Conservation (phyloP, 1,140 invertebrate species). For the Drosophila ironensis region DNA sequence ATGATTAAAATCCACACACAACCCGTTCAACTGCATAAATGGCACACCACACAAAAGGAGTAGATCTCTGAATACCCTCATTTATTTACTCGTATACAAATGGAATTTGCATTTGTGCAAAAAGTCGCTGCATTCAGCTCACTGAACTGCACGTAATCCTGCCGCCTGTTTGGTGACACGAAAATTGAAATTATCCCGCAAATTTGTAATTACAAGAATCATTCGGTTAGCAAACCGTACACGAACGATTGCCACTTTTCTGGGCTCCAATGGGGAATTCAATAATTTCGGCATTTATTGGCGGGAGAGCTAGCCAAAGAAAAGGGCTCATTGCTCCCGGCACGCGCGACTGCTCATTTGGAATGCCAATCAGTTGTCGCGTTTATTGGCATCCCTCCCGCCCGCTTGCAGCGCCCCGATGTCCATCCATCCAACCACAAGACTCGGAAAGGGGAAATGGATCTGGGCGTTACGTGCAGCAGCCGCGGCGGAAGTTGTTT, state of each 20-base stretch:
- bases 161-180: slow-evolving; percentile 24
- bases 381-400: slow-evolving; percentile 54
- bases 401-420: background rate
- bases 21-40: slow-evolving; percentile 7
- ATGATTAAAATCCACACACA: slow-evolving; percentile 36
- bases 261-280: slow-evolving; percentile 37
- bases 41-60: background rate
- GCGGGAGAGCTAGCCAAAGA: slow-evolving; percentile 6
- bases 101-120: background rate
- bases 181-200: slow-evolving; percentile 48
- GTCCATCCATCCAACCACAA: background rate
- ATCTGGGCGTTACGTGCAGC: slow-evolving; percentile 50
- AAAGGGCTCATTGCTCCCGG: slow-evolving; percentile 35
- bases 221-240: slow-evolving; percentile 18
- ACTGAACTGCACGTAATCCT: slow-evolving; percentile 6
- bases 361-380: slow-evolving; percentile 70
- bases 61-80: slow-evolving; percentile 12
- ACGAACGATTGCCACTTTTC: background rate
- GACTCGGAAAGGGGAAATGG: slow-evolving; percentile 29
- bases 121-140: background rate
- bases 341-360: slow-evolving; percentile 55
- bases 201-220: slow-evolving; percentile 4
- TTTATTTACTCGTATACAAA: no score
- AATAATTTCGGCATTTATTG: slow-evolving; percentile 64
- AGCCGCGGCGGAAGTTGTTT: slow-evolving; percentile 47